phyloP scores from a whole-genome alignment of 2,113 vertebrate genomes.

The Paradisaea rubra region DNA sequence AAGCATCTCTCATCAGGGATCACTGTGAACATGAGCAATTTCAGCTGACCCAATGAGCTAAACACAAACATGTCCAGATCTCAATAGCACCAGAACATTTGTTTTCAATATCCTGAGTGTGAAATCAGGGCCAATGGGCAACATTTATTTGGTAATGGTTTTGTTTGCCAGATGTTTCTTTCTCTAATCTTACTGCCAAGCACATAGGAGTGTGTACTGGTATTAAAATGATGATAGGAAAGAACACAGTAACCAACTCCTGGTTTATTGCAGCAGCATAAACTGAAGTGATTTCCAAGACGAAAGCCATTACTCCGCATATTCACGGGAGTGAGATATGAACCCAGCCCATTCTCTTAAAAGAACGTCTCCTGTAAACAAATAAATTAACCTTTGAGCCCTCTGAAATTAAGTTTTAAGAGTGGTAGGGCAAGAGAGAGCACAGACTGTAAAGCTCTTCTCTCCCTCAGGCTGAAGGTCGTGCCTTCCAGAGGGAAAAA shows the following conservation, averaged over 20 bases:
- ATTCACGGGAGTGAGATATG: background rate
- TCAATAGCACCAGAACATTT: slow-evolving; percentile 51
- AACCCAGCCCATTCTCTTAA: background rate
- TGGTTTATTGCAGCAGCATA: background rate
- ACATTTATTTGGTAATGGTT: background rate
- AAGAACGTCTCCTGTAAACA: background rate
- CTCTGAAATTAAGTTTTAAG: background rate
- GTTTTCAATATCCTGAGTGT: slow-evolving; percentile 44
- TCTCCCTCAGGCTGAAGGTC: background rate
- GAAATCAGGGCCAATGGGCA: slow-evolving; percentile 27
- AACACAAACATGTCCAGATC: slow-evolving; percentile 57
- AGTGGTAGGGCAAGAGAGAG: background rate
- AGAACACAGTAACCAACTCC: background rate
- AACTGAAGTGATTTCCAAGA: background rate
- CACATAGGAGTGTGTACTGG: background rate
- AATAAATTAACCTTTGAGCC: background rate
- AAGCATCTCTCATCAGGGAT: slow-evolving; percentile 57
- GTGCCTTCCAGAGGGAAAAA: background rate
- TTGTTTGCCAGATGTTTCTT: slow-evolving; percentile 43
- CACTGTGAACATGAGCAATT: slow-evolving; percentile 22
- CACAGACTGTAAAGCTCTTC: background rate
- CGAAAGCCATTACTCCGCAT: background rate
- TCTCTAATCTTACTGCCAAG: slow-evolving; percentile 9
- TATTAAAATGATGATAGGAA: background rate
- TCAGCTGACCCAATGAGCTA: slow-evolving; percentile 23